These are phyloP conservation scores for Ectropis grisescens DNA, from an alignment of 1,140 invertebrate species.

Conservation along the genomic window DNA sequence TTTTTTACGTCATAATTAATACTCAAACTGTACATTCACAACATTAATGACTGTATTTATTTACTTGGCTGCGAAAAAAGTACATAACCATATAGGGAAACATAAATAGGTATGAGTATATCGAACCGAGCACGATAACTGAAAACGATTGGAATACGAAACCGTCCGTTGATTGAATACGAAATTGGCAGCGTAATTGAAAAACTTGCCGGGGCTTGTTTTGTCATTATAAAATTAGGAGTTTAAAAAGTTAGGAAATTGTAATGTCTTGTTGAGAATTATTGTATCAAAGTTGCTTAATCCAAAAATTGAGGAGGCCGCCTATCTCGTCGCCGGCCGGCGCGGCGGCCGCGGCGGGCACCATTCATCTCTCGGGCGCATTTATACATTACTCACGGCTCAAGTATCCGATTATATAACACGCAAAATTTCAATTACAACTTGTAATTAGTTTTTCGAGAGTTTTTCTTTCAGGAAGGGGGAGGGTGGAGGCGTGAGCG, in stretches of 20 bases:
- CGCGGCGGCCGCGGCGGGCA: constrained; percentile 28
- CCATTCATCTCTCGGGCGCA: constrained; percentile 55
- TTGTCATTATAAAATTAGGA: too few relatives aligned
- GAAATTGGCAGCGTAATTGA: too few relatives aligned
- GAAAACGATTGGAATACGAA: too few relatives aligned
- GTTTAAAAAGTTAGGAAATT: constrained; percentile 15
- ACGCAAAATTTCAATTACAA: constrained; percentile 74
- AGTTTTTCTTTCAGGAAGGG: constrained; percentile 70
- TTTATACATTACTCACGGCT: constrained; percentile 68
- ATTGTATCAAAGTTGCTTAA: constrained; percentile 33
- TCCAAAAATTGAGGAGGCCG: constrained; percentile 26
- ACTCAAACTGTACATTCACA: too few relatives aligned
- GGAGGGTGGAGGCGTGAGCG: constrained; percentile 40
- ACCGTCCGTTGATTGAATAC: too few relatives aligned
- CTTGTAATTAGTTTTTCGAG: constrained; percentile 73
- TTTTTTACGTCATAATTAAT: too few relatives aligned
- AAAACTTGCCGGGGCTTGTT: too few relatives aligned
- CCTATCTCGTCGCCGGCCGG: constrained; percentile 29
- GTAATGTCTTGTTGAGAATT: constrained; percentile 22
- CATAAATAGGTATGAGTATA: too few relatives aligned
- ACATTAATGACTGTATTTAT: too few relatives aligned
- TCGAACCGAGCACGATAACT: too few relatives aligned
- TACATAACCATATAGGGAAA: too few relatives aligned
- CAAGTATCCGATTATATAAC: constrained; percentile 72
- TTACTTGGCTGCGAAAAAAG: too few relatives aligned